A percentile compares a stretch with the other conserved stretches of the same genome.
Evolutionary conservation across 2,113 vertebrate genomes (phyloP).

Genomic region (Echinops telfairi): DNA sequence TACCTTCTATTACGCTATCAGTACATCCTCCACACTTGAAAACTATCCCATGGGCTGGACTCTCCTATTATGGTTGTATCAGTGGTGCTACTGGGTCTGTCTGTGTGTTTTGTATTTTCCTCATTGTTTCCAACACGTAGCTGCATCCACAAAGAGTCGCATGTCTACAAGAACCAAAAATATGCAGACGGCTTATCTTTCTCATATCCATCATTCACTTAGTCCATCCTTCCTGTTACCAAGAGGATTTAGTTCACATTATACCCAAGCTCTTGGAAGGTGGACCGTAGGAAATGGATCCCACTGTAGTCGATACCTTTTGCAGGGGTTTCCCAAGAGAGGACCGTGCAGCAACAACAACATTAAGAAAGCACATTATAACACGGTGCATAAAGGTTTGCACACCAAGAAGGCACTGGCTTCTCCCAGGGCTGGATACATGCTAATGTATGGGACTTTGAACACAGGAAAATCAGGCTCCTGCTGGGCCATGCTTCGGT

Average conservation of each 20-base stretch:
- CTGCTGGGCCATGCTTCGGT: slow-evolving; percentile 36
- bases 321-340: slow-evolving; percentile 9
- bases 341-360: neutral
- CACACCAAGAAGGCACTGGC: neutral
- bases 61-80: neutral
- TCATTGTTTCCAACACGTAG: neutral
- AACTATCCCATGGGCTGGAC: neutral
- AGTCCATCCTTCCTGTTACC: neutral
- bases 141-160: neutral
- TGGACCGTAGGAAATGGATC: neutral
- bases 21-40: neutral
- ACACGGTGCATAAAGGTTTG: neutral
- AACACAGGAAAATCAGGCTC: slow-evolving; percentile 22
- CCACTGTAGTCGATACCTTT: neutral
- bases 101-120: neutral
- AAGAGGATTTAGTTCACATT: neutral
- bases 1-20: neutral
- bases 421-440: neutral
- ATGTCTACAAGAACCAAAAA: neutral
- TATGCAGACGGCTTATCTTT: neutral
- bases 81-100: neutral
- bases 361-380: neutral
- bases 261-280: neutral
- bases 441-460: neutral
- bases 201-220: neutral